These are phyloP conservation scores for Vidua chalybeata DNA, from an alignment of 2,113 vertebrate species.

Conservation along the genomic window DNA sequence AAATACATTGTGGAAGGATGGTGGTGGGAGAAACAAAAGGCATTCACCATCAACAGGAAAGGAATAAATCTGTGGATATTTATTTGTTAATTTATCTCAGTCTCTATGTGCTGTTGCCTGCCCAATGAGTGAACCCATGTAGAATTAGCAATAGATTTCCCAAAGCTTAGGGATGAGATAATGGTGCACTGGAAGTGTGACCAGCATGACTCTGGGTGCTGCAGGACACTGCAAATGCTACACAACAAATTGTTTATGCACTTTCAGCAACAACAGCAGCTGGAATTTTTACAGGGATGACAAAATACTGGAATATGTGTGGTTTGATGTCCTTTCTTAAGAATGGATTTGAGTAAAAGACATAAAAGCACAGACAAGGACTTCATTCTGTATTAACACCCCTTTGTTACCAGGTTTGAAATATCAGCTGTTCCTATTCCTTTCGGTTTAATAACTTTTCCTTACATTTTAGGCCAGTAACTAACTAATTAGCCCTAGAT, in stretches of 20 bases:
- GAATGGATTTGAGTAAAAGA: neutral
- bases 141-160: neutral
- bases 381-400: neutral
- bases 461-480: neutral
- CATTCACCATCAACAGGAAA: neutral
- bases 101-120: neutral
- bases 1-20: neutral
- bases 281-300: neutral
- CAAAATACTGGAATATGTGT: rapidly evolving
- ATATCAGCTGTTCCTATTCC: neutral
- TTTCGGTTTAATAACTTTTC: neutral
- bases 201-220: neutral
- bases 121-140: neutral
- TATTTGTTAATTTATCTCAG: neutral
- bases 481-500: neutral
- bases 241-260: neutral
- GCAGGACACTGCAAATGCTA: neutral
- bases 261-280: neutral
- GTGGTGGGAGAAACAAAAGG: neutral
- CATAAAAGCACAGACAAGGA: neutral
- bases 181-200: neutral
- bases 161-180: neutral
- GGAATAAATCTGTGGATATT: neutral
- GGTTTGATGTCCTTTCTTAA: neutral
- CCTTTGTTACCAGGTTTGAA: neutral